Evolutionary conservation across 1,140 invertebrate species (phyloP).

Genomic region (Holcopasites calliopsidis): DNA sequence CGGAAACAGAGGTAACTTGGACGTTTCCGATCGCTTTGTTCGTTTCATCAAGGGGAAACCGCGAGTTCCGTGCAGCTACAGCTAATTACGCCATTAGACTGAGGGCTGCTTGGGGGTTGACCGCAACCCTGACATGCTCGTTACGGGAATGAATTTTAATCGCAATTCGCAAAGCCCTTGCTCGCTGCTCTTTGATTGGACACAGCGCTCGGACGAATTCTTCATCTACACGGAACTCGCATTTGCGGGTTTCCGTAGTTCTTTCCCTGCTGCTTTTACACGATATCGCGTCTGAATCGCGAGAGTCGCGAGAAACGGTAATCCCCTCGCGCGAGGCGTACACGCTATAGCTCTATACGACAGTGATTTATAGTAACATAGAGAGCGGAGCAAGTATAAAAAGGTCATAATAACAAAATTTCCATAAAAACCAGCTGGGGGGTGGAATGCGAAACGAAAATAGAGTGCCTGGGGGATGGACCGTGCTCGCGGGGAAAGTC

Average conservation of each 20-base stretch:
- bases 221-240: constrained; percentile 2
- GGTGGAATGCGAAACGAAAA: neutral
- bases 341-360: neutral
- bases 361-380: constrained; percentile 31
- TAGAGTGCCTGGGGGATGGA: neutral
- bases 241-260: neutral
- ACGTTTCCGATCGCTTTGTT: neutral
- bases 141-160: constrained; percentile 28
- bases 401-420: constrained; percentile 14
- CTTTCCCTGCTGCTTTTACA: neutral
- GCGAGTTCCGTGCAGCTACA: neutral
- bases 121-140: constrained; percentile 6
- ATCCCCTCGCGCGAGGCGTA: neutral
- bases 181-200: neutral
- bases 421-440: neutral
- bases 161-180: neutral
- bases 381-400: neutral
- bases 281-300: constrained; percentile 9
- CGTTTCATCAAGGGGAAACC: neutral
- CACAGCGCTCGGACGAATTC: neutral
- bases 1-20: neutral
- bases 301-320: neutral
- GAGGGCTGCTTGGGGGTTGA: constrained; percentile 11
- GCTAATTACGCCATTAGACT: constrained; percentile 27
- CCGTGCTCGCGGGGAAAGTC: neutral